Evolutionary conservation across 2,113 vertebrate genomes (phyloP), one percentile per base, ranked within the genome.

Genomic region (Saguinus midas): DNA sequence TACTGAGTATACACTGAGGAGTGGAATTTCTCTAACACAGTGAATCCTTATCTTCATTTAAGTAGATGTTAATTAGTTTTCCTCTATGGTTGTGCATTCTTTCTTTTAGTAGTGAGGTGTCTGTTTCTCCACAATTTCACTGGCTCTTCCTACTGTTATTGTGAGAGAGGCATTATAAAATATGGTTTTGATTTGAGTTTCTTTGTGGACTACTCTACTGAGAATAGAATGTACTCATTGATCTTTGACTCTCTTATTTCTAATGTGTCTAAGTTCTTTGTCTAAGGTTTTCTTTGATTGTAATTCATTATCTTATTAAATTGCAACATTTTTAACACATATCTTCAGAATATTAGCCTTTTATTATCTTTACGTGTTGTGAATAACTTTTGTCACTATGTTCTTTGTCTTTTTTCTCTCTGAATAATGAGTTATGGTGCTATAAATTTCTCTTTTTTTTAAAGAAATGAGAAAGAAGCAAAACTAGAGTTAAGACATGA

Each of bases 401-500:
- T 35, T n/a, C n/a, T n/a, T n/a, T 92, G 37, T 75, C 12, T 64
- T 64, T 83, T 40, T 57, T 50, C 40, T 43, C 0, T 64, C 6
- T 76, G 68, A 72, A 82, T 13, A 0, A 0, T 73, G 27, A 90
- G 40, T 55, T 79, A 50, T 40, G 3, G 14, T 40, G 40, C 1
- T 3, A 21, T 57, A 27, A 57, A 8, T 3, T 37, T 40, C 37
- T 40, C 3, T 40, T 40, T 40, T 40, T 40, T 40, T 40, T 40
- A 98, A 98, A 97, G 89, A 98, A 98, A 98, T 97, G 98, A 98
- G 94, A 97, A 98, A 98, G 97, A 97, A 98, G 98, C 98, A 97
- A 98, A 98, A 98, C 97, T 98, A 97, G 98, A 98, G 95, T 98
- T 98, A 98, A 97, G 98, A 99, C 98, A 98, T 98, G 98, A 96